Percentiles rank a stretch among this genome's conserved stretches.
Conservation (phyloP, 1,140 invertebrate genomes). For the Drosophila pallidifrons region DNA sequence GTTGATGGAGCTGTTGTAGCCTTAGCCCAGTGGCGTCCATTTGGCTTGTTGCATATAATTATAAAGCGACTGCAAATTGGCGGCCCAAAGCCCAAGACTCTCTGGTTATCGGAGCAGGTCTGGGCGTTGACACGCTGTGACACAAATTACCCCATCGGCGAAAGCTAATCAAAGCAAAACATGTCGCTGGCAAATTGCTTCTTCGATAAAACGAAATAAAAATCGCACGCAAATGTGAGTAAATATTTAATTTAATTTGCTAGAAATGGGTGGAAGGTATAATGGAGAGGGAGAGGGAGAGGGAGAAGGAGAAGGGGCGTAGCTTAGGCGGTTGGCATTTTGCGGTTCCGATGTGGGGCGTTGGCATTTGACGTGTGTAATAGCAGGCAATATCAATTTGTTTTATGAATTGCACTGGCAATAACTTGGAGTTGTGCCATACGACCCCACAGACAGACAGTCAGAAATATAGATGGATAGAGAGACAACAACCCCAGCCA, state of each 20-base stretch:
- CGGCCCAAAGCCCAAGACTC: neutral
- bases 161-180: constrained; percentile 79
- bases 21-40: constrained; percentile 14
- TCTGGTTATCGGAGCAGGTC: too few species aligned
- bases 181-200: constrained; percentile 69
- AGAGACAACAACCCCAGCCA: constrained; percentile 21
- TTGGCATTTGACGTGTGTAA: constrained; percentile 77
- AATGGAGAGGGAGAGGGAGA: neutral
- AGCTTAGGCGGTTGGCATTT: constrained; percentile 23
- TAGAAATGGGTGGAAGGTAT: constrained; percentile 1
- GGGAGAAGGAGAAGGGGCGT: neutral
- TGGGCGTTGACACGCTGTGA: constrained; percentile 71
- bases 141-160: constrained; percentile 71
- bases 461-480: constrained; percentile 5
- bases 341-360: constrained; percentile 65
- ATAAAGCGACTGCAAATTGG: constrained; percentile 55
- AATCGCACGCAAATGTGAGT: constrained; percentile 79
- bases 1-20: neutral
- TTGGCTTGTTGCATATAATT: constrained; percentile 80
- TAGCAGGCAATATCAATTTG: constrained; percentile 82
- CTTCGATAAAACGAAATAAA: constrained; percentile 58
- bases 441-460: constrained; percentile 21
- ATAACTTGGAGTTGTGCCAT: constrained; percentile 70
- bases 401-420: constrained; percentile 82
- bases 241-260: constrained; percentile 83